phyloP scores from a whole-genome alignment of 2,888 invertebrate species.

The Cerastoderma edule region DNA sequence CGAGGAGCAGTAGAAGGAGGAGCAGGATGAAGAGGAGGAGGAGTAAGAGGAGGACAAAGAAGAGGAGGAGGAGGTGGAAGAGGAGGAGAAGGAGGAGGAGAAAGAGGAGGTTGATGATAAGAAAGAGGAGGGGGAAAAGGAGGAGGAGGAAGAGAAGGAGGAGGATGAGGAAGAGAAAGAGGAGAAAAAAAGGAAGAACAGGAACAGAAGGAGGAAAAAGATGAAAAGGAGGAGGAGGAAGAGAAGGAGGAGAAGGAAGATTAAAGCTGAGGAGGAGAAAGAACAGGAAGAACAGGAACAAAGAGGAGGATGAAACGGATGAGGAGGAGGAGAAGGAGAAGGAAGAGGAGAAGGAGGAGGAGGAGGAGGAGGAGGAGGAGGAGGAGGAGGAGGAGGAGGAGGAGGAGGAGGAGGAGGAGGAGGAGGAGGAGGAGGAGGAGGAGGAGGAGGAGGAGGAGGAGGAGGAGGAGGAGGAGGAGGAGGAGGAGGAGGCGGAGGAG shows the following conservation, averaged over 20 bases:
- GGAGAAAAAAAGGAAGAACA: not conserved
- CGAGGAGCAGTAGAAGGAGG: too few species aligned
- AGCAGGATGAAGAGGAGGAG: too few species aligned
- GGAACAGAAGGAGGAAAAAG: not conserved
- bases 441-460: conserved; percentile 2
- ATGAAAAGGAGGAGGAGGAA: not conserved
- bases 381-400: not conserved
- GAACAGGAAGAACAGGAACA: not conserved
- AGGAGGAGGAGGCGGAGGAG: conserved; percentile 2
- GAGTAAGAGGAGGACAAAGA: too few species aligned
- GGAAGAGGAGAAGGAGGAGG: not conserved
- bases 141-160: not conserved
- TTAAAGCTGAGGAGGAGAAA: not conserved
- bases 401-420: conserved; percentile 14
- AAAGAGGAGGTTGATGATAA: not conserved
- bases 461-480: not conserved
- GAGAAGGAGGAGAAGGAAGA: not conserved
- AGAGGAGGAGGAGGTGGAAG: too few species aligned
- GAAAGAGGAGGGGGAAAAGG: conserved; percentile 11
- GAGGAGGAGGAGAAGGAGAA: not conserved
- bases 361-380: not conserved
- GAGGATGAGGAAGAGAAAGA: conserved; percentile 3
- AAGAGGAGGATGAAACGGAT: not conserved
- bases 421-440: conserved; percentile 17
- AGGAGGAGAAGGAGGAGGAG: too few species aligned